phyloP scores from a whole-genome alignment of 2,888 invertebrate species.

The Mongoloraphidia duomilia region DNA sequence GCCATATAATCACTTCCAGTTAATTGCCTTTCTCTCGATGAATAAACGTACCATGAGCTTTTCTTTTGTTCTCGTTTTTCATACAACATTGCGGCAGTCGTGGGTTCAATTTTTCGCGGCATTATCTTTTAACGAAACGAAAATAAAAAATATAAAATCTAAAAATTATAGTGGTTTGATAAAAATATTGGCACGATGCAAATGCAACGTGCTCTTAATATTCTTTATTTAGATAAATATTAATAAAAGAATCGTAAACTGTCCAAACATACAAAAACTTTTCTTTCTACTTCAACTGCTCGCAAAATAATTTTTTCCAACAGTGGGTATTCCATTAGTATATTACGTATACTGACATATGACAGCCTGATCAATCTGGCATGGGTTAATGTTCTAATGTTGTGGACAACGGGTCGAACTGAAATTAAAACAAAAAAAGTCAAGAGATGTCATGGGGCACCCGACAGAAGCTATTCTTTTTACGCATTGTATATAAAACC shows the following conservation, averaged over 20 bases:
- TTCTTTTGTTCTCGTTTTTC: slow-evolving; percentile 7
- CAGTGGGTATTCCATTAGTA: slow-evolving; percentile 3
- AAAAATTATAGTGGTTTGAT: no score
- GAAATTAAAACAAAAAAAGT: not conserved
- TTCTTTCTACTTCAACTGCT: slow-evolving; percentile 10
- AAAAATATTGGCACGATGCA: no score
- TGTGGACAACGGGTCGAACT: slow-evolving; percentile 15
- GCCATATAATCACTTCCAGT: slow-evolving; percentile 13
- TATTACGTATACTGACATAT: slow-evolving; percentile 8
- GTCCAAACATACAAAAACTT: slow-evolving; percentile 11
- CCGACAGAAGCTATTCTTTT: no score
- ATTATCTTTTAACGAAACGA: no score
- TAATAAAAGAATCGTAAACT: no score
- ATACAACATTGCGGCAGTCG: slow-evolving; percentile 4
- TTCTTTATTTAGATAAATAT: no score
- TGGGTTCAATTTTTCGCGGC: not conserved
- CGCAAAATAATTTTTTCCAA: slow-evolving; percentile 4
- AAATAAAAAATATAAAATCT: no score
- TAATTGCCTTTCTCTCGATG: slow-evolving; percentile 11
- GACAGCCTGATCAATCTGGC: slow-evolving; percentile 14
- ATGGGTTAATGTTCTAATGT: slow-evolving; percentile 15
- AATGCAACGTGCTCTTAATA: no score
- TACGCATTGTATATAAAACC: no score
- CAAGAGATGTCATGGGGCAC: no score
- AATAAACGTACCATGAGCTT: slow-evolving; percentile 15